A percentile compares a stretch with the other conserved stretches of the same genome.
phyloP scores from a whole-genome alignment of 2,797 vertebrate genomes.

The Lagorchestes hirsutus region DNA sequence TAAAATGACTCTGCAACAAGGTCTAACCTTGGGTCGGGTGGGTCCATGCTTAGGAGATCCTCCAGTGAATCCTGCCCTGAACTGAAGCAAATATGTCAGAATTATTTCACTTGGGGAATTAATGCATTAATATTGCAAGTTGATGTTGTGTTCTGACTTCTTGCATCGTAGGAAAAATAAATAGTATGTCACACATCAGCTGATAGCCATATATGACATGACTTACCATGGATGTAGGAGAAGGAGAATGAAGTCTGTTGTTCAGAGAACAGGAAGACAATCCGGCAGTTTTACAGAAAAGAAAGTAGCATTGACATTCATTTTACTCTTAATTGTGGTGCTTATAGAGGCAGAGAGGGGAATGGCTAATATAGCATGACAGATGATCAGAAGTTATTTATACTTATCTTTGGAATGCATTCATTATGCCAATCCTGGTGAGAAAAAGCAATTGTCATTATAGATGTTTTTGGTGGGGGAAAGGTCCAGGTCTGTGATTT shows the following conservation, averaged over 20 bases:
- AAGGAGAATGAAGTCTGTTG: not conserved
- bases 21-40: too few relatives aligned
- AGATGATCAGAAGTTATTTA: not conserved
- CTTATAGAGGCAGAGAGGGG: not conserved
- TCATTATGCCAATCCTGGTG: not conserved
- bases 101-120: not conserved
- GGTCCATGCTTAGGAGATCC: not conserved
- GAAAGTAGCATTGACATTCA: not conserved
- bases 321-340: not conserved
- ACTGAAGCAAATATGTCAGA: not conserved
- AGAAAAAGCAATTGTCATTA: not conserved
- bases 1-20: too few relatives aligned
- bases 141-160: not conserved
- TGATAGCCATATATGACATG: not conserved
- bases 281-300: not conserved
- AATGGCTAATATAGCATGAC: not conserved
- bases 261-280: not conserved
- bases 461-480: not conserved
- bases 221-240: not conserved
- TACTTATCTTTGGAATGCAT: not conserved
- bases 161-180: not conserved
- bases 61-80: not conserved
- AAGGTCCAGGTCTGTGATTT: not conserved
- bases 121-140: not conserved
- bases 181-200: not conserved